Base-by-base conservation (phyloP, 2,113 vertebrate species). In the Petaurus breviceps region DNA sequence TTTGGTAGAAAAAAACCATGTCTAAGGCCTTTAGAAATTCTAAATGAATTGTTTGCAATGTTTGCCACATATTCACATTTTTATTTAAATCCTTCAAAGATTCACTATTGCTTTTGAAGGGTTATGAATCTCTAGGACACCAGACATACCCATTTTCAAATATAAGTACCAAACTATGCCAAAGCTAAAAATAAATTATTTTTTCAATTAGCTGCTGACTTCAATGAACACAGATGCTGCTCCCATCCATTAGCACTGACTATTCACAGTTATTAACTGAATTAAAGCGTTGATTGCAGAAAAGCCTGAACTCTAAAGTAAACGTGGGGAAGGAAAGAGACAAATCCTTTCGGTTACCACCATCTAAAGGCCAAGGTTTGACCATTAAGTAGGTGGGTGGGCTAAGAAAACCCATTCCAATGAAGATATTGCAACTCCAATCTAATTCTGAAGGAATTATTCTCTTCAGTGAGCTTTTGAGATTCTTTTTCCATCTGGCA, bases 1-100 rank as follows among this genome's bases (percentile, higher is more conserved):
- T 96, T 95, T 90, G 7, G 89, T 8, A 57, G 89, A 52, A 97
- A 52, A 97, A 84, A 95, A 91, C 28, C 24, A 94, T 53, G 25
- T 53, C 54, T 94, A 8, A 68, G 92, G 49, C 43, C 90, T 94
- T 95, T 94, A 28, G 55, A 97, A 96, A 96, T 19, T 3, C 22
- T 51, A 84, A 50, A n/a, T 91, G 52, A 37, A 50, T 84, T 52
- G 51, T 14, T 31, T 54, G 12, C 1, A 19, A 2, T 46, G 89
- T 52, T 77, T 93, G 54, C 89, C 51, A 94, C 1, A 54, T 84
- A 51, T 8, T n/a, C 10, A 77, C 91, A 91, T 90, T 93, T 16
- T 84, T 52, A n/a, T 52, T 91, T 54, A 91, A 84, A n/a, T 91
- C 94, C n/a, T 90, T 96, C 90, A 54, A 50, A 55, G 11, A 91